These are phyloP conservation scores for Drosophila tani DNA, from an alignment of 1,140 invertebrate genomes.

Conservation along the genomic window DNA sequence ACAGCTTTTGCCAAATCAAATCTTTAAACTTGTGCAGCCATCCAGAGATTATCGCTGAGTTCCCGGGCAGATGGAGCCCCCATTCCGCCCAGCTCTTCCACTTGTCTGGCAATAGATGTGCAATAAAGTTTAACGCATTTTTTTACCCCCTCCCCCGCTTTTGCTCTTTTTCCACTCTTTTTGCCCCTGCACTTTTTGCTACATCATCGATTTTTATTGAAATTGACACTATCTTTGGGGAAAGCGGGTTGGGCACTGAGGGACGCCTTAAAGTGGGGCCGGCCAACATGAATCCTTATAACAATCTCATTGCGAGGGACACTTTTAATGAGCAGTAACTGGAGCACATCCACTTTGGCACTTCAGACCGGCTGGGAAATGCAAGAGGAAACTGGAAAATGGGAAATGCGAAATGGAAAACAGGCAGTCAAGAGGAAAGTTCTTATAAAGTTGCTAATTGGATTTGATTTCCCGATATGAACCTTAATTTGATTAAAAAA, in stretches of 20 bases:
- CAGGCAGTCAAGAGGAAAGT: constrained; percentile 36
- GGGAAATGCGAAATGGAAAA: constrained; percentile 9
- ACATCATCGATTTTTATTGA: constrained; percentile 82
- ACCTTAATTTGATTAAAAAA: constrained; percentile 72
- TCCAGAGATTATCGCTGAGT: constrained; percentile 59
- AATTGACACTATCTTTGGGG: constrained; percentile 72
- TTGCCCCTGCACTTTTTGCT: constrained; percentile 54
- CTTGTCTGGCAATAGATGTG: constrained; percentile 48
- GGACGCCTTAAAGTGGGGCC: constrained; percentile 1
- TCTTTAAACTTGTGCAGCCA: constrained; percentile 75
- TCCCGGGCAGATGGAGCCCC: constrained; percentile 22
- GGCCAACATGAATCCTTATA: constrained; percentile 55
- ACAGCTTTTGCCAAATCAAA: constrained; percentile 73
- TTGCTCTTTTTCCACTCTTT: constrained; percentile 6
- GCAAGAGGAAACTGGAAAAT: not conserved
- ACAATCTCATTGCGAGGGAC: constrained; percentile 57
- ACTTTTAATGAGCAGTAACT: constrained; percentile 76
- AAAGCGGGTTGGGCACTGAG: not conserved
- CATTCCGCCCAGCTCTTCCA: not conserved
- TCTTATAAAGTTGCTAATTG: constrained; percentile 78
- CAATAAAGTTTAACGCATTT: constrained; percentile 75
- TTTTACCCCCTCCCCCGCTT: constrained; percentile 12
- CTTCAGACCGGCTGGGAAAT: not conserved
- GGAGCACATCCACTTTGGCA: constrained; percentile 34
- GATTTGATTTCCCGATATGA: constrained; percentile 79